phyloP scores from a whole-genome alignment of 2,888 invertebrate genomes.

The Ormyrus thymus region DNA sequence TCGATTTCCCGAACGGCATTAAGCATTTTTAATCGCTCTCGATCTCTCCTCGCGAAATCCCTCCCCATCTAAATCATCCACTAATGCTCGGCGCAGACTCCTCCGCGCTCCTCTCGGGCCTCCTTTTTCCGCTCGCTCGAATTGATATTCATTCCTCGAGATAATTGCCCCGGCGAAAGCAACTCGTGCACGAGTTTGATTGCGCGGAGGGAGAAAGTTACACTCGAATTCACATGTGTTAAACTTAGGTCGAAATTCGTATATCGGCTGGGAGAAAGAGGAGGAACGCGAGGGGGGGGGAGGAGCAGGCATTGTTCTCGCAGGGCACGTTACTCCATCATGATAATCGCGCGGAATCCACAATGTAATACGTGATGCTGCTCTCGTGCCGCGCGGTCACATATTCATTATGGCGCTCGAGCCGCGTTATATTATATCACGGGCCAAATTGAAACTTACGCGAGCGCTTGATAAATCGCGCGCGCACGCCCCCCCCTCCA shows the following conservation, averaged over 20 bases:
- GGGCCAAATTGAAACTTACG: constrained; percentile 53
- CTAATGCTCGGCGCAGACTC: too few species aligned
- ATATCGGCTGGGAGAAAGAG: too few species aligned
- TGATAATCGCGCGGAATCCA: constrained; percentile 48
- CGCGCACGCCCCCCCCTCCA: too few species aligned
- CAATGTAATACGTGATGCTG: constrained; percentile 51
- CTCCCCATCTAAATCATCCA: too few species aligned
- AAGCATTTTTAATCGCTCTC: too few species aligned
- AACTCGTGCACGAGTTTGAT: too few species aligned
- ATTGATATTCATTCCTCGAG: too few species aligned
- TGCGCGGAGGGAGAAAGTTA: background rate
- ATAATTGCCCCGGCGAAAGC: too few species aligned
- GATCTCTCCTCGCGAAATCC: too few species aligned
- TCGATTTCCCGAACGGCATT: too few species aligned
- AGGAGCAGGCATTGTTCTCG: constrained; percentile 8
- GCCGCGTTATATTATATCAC: constrained; percentile 24
- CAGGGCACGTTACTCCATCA: constrained; percentile 32
- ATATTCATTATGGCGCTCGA: constrained; percentile 31
- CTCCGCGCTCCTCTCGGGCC: background rate
- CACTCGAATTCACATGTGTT: background rate
- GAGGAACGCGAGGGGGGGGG: background rate
- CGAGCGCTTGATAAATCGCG: constrained; percentile 45
- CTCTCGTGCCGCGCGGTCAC: constrained; percentile 4
- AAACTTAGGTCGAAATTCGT: constrained; percentile 18
- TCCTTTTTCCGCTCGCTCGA: too few species aligned